phyloP scores from a whole-genome alignment of 2,113 vertebrate genomes.

The Salvelinus fontinalis region DNA sequence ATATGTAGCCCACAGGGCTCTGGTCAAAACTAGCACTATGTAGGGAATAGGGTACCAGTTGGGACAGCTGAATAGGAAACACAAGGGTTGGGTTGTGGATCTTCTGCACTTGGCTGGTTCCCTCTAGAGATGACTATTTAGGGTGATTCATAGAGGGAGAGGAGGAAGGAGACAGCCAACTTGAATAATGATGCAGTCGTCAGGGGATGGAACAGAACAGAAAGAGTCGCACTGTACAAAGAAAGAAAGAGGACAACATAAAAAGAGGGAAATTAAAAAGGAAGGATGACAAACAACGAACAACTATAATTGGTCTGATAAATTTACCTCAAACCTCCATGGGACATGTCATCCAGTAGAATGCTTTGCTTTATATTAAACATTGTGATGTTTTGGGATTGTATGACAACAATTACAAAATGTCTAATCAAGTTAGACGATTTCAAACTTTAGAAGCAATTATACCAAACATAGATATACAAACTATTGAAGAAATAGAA shows the following conservation, averaged over 20 bases:
- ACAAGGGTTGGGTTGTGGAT: slow-evolving; percentile 39
- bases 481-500: no score
- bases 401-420: no score
- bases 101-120: slow-evolving; percentile 43
- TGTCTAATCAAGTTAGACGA: no score
- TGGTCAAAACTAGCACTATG: slow-evolving; percentile 52
- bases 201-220: slow-evolving; percentile 35
- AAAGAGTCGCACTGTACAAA: slow-evolving; percentile 21
- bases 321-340: slow-evolving; percentile 29
- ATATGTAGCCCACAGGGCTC: slow-evolving; percentile 25
- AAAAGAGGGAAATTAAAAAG: slow-evolving; percentile 36
- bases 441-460: no score
- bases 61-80: slow-evolving; percentile 42
- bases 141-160: slow-evolving; percentile 62
- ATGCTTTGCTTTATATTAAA: neutral
- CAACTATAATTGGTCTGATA: slow-evolving; percentile 57
- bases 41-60: no score
- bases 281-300: slow-evolving; percentile 38
- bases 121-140: slow-evolving; percentile 62
- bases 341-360: slow-evolving; percentile 6
- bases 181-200: slow-evolving; percentile 71
- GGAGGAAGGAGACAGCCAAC: slow-evolving; percentile 53
- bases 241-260: slow-evolving; percentile 43
- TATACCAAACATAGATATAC: no score
- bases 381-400: no score